Conservation (phyloP, 2,797 vertebrate genomes). For the Hemitrygon akajei region DNA sequence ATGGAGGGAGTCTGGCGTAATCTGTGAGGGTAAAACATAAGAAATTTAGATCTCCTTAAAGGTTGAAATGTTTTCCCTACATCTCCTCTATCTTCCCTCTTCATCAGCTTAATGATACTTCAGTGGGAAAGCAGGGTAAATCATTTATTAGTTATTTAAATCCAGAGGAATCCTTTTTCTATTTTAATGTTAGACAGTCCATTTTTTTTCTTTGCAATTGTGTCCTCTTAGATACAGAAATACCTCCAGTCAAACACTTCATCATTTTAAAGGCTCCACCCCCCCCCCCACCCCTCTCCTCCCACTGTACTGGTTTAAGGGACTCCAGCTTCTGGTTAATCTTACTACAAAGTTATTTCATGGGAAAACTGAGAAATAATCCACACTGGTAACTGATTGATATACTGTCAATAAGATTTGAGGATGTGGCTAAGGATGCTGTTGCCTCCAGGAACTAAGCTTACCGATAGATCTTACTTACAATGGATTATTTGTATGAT, state of each 20-base stretch:
- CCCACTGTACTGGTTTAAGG: no score
- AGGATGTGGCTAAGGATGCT: not conserved
- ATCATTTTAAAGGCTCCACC: not conserved
- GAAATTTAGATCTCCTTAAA: not conserved
- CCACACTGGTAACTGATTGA: no score
- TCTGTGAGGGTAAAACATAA: not conserved
- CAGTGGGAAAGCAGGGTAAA: no score
- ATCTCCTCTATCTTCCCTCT: not conserved
- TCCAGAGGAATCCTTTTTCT: not conserved
- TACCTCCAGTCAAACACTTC: not conserved
- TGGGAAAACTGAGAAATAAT: not conserved
- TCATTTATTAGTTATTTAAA: not conserved
- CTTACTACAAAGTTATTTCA: not conserved
- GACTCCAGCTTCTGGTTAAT: not conserved
- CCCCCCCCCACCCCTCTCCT: no score
- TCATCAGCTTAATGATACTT: not conserved
- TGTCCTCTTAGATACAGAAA: no score
- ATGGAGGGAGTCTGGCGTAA: not conserved
- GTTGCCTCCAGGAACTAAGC: not conserved
- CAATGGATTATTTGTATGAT: not conserved
- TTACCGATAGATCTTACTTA: not conserved
- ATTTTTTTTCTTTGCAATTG: not conserved
- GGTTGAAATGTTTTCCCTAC: not conserved
- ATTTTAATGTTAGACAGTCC: not conserved
- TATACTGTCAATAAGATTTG: not conserved